These are phyloP conservation scores for Myathropa florea DNA, from an alignment of 2,888 invertebrate genomes.

Conservation along the genomic window DNA sequence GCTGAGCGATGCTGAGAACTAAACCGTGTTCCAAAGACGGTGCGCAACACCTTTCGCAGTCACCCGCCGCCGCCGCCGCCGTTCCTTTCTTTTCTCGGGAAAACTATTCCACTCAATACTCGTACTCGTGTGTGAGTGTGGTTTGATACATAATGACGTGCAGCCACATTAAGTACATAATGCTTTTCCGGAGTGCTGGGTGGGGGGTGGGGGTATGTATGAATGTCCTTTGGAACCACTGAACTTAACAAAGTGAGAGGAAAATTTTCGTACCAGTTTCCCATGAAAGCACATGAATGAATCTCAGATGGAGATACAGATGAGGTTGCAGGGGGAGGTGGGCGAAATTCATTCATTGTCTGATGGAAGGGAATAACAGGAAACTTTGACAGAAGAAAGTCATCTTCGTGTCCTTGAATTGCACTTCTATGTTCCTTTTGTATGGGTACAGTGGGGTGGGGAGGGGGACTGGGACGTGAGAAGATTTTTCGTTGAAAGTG, in stretches of 20 bases:
- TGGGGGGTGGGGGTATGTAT: not conserved
- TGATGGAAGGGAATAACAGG: constrained; percentile 17
- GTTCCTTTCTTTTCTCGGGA: not conserved
- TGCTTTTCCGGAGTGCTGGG: not conserved
- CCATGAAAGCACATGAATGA: constrained; percentile 5
- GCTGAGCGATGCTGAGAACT: constrained; percentile 1
- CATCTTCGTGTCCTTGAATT: constrained; percentile 50
- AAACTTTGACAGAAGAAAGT: constrained; percentile 43
- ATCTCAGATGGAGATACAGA: constrained; percentile 5
- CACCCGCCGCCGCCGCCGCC: not conserved
- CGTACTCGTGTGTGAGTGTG: not conserved
- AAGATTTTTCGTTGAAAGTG: not conserved
- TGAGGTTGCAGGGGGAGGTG: not conserved
- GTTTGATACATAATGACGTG: constrained; percentile 46
- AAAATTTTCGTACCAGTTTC: constrained; percentile 59
- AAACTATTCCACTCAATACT: not conserved
- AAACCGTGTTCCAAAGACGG: constrained; percentile 7
- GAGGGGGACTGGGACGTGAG: not conserved
- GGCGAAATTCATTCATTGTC: constrained; percentile 25
- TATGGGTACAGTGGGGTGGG: not conserved
- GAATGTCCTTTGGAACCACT: constrained; percentile 18
- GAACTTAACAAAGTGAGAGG: constrained; percentile 61
- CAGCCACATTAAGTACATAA: constrained; percentile 4
- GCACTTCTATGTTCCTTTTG: not conserved
- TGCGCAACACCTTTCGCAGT: constrained; percentile 22